phyloP scores from a whole-genome alignment of 2,888 invertebrate genomes.

The Leptopilina myrica region DNA sequence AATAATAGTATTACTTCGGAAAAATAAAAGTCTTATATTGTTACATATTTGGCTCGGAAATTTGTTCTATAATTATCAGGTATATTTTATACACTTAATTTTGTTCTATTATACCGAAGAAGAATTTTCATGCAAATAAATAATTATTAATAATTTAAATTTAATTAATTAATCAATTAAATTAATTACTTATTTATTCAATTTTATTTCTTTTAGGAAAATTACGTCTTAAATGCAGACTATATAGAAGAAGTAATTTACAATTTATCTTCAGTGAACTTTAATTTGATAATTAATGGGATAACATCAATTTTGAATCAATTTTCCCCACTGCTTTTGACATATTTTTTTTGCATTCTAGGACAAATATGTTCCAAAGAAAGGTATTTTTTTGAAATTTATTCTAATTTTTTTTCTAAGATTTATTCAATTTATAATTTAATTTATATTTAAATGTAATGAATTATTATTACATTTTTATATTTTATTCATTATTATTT shows the following conservation, averaged over 20 bases:
- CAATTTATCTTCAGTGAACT: conserved; percentile 93
- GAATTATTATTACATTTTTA: too few relatives aligned
- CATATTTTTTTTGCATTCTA: conserved; percentile 80
- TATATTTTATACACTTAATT: not conserved
- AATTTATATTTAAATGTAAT: too few relatives aligned
- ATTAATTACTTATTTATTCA: too few relatives aligned
- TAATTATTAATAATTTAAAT: too few relatives aligned
- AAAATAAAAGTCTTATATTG: conserved; percentile 25
- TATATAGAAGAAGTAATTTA: conserved; percentile 76
- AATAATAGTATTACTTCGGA: not conserved
- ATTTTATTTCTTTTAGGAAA: conserved; percentile 16
- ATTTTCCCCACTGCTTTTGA: conserved; percentile 86
- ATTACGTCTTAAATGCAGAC: conserved; percentile 13
- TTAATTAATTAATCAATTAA: too few relatives aligned
- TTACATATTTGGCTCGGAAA: conserved; percentile 25
- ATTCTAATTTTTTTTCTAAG: not conserved
- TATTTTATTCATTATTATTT: too few relatives aligned
- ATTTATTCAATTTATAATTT: too few relatives aligned
- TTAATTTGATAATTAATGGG: conserved; percentile 84
- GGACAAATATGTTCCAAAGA: conserved; percentile 35
- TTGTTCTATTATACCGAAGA: not conserved
- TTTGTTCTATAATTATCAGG: conserved; percentile 34
- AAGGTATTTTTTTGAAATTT: conserved; percentile 3
- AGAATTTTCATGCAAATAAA: not conserved
- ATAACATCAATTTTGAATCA: conserved; percentile 86